Conservation (phyloP, 2,113 vertebrate species). For the Balaeniceps rex region DNA sequence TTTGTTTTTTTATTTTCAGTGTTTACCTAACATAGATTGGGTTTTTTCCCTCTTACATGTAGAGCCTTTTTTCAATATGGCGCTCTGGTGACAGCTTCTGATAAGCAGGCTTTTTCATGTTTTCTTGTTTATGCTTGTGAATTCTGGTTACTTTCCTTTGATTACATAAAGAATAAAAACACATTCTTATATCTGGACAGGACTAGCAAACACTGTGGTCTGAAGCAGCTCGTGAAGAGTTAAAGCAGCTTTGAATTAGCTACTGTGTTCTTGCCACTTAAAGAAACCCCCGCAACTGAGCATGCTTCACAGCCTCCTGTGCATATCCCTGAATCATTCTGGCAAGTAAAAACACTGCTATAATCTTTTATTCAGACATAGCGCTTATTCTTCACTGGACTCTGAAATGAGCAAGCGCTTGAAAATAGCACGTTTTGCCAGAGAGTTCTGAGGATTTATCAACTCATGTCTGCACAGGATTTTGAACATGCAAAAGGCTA, state of each 20-base stretch:
- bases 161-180: not conserved
- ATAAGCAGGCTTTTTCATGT: not conserved
- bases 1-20: not conserved
- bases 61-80: not conserved
- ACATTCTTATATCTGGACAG: not conserved
- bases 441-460: conserved; percentile 5
- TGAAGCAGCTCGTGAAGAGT: conserved; percentile 17
- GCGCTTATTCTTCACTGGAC: not conserved
- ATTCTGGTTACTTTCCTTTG: not conserved
- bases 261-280: not conserved
- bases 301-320: conserved; percentile 10
- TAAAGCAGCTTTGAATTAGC: conserved; percentile 40
- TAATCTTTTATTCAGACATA: conserved; percentile 30
- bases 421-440: not conserved
- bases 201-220: not conserved
- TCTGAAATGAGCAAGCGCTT: conserved; percentile 31
- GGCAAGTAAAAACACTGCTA: conserved; percentile 25
- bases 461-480: not conserved
- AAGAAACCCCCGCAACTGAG: not conserved
- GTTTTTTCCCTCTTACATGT: not conserved
- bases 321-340: conserved; percentile 54
- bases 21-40: not conserved
- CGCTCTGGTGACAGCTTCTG: not conserved
- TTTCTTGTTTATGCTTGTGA: not conserved
- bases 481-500: not conserved